phyloP scores from a whole-genome alignment of 2,888 invertebrate species.

The Hypomecis punctinalis region DNA sequence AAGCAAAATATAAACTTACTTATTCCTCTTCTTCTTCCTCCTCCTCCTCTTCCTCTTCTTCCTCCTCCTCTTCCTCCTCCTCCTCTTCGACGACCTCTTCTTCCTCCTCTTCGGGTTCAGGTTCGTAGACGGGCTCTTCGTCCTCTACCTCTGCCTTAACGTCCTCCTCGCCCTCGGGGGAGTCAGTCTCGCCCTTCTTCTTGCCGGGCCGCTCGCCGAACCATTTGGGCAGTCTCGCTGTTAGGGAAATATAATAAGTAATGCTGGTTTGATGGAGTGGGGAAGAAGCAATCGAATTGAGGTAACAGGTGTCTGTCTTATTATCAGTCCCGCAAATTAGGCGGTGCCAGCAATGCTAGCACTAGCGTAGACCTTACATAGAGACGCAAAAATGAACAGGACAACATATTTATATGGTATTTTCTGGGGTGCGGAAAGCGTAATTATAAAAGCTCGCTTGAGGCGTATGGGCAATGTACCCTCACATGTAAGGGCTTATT shows the following conservation, averaged over 20 bases:
- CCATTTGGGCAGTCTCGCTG: conserved; percentile 97
- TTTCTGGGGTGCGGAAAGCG: too few species aligned
- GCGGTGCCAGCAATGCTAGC: too few species aligned
- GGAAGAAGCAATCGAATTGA: neutral
- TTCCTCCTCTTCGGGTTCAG: conserved; percentile 89
- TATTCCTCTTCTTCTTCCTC: conserved; percentile 86
- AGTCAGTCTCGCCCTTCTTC: conserved; percentile 94
- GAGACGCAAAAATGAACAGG: too few species aligned
- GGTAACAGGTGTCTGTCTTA: neutral
- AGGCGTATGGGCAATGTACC: too few species aligned
- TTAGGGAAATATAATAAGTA: conserved; percentile 4
- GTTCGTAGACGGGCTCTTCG: conserved; percentile 87
- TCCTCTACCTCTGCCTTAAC: conserved; percentile 91
- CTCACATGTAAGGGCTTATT: too few species aligned
- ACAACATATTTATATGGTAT: too few species aligned
- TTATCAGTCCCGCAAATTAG: too few species aligned
- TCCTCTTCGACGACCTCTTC: conserved; percentile 92
- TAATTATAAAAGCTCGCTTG: too few species aligned
- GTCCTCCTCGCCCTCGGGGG: conserved; percentile 96
- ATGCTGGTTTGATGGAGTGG: neutral
- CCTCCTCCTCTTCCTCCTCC: conserved; percentile 90
- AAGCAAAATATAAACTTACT: conserved; percentile 53
- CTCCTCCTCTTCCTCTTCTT: conserved; percentile 88
- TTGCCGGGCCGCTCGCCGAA: conserved; percentile 98
- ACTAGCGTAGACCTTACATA: too few species aligned